Conservation (phyloP, 2,113 vertebrate genomes). For the human (Homo sapiens) region DNA sequence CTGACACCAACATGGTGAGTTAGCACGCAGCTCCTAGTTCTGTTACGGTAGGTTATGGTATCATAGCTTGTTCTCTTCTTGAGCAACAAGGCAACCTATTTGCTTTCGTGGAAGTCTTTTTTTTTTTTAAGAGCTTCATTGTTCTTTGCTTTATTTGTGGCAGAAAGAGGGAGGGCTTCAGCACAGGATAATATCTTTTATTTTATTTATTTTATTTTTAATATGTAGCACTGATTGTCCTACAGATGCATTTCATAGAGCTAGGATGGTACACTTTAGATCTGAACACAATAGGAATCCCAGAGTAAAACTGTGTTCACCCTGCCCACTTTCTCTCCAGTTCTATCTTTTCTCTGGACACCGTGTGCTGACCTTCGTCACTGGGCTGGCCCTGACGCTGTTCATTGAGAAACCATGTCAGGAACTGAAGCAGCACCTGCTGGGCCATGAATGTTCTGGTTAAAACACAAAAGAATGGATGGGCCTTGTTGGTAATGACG, state of each 20-base stretch:
- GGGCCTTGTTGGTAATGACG: background rate
- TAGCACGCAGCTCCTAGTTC: background rate
- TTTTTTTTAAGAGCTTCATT: background rate
- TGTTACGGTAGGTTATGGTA: accelerated
- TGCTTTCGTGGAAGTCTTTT: background rate
- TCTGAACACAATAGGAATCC: accelerated
- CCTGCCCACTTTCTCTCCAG: constrained; percentile 71
- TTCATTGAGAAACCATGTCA: constrained; percentile 87
- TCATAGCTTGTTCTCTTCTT: accelerated
- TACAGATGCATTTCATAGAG: background rate
- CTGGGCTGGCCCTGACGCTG: constrained; percentile 83
- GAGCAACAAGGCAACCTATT: accelerated
- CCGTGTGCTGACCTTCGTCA: constrained; percentile 81
- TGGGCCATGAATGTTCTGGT: background rate
- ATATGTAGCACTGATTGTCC: background rate
- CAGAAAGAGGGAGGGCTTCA: background rate
- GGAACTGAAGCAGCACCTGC: constrained; percentile 44
- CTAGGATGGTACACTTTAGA: background rate
- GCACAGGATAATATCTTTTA: background rate
- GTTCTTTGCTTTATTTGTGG: background rate
- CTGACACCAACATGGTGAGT: constrained; percentile 89
- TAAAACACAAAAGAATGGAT: background rate
- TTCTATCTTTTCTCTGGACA: constrained; percentile 90
- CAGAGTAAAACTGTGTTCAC: background rate
- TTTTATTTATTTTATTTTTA: background rate